Percentiles rank a stretch among this genome's conserved stretches.
phyloP scores from a whole-genome alignment of 2,888 invertebrate genomes.

The Timema podura region DNA sequence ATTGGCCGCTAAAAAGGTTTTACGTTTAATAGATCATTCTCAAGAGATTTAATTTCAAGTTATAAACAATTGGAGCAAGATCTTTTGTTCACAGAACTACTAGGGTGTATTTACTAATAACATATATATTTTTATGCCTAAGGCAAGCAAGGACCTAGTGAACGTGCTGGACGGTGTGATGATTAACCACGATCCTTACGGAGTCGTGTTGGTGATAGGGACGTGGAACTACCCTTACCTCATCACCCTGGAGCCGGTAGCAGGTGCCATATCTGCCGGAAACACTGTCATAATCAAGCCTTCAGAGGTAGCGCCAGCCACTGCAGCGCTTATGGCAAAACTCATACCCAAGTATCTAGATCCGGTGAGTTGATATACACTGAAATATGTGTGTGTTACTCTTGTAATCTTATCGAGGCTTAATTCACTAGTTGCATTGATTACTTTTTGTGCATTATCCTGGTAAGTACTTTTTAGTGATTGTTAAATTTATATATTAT shows the following conservation, averaged over 20 bases:
- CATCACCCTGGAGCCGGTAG: conserved; percentile 69
- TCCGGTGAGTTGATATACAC: conserved; percentile 47
- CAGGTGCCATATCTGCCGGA: conserved; percentile 88
- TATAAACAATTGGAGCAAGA: too few relatives aligned
- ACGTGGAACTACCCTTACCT: conserved; percentile 98
- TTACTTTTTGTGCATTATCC: too few relatives aligned
- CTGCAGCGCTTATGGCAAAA: conserved; percentile 67
- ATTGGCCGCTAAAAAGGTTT: too few relatives aligned
- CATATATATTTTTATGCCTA: conserved; percentile 31
- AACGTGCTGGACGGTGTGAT: conserved; percentile 68
- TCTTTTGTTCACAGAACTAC: too few relatives aligned
- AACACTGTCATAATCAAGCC: conserved; percentile 90
- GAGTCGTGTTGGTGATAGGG: conserved; percentile 82
- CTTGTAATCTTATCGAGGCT: too few relatives aligned
- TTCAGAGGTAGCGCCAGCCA: conserved; percentile 77
- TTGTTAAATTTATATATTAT: too few relatives aligned
- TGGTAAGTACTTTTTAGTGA: too few relatives aligned
- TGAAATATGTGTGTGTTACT: too few relatives aligned
- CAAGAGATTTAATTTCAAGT: too few relatives aligned
- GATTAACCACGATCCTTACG: conserved; percentile 82
- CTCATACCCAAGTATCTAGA: conserved; percentile 85
- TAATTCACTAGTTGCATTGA: too few relatives aligned
- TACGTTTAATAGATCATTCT: too few relatives aligned
- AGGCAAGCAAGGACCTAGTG: conserved; percentile 64
- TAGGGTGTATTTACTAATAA: too few relatives aligned